Conservation (phyloP, 2,113 vertebrate genomes). For the Helogale parvula region DNA sequence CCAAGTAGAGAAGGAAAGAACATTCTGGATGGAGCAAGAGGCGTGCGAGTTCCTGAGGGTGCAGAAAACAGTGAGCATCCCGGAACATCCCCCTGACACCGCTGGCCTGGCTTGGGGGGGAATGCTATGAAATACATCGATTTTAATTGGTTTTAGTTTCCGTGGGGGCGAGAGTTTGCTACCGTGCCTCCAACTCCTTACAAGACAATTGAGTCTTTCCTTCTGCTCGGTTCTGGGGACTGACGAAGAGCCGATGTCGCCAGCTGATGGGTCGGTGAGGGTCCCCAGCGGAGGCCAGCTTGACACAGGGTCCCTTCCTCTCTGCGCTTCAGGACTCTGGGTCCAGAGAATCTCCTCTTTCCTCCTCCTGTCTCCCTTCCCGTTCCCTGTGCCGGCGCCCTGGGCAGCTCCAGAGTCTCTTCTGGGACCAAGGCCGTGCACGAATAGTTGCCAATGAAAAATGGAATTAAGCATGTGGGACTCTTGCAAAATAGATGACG, state of each 20-base stretch:
- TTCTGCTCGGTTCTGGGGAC: not conserved
- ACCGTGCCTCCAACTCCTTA: not conserved
- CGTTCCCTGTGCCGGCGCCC: accelerated
- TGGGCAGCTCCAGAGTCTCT: not conserved
- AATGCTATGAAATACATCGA: not conserved
- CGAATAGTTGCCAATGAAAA: constrained; percentile 35
- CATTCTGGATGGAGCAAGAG: not conserved
- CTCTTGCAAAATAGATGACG: constrained; percentile 60
- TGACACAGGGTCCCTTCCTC: not conserved
- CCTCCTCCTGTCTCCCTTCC: not conserved
- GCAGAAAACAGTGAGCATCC: not conserved
- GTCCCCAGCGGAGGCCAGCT: not conserved
- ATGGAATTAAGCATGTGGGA: constrained; percentile 18
- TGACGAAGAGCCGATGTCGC: not conserved
- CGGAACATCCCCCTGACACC: not conserved
- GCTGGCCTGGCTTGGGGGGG: not conserved
- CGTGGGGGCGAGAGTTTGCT: not conserved
- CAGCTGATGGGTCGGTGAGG: not conserved
- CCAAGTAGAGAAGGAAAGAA: not conserved
- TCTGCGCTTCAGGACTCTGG: not conserved
- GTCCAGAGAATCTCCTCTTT: not conserved
- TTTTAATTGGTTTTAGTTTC: not conserved
- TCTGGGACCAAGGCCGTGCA: not conserved
- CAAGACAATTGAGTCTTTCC: not conserved
- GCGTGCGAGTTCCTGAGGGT: not conserved